Percentiles rank a stretch among this genome's conserved stretches.
These are phyloP conservation scores for silkworm (Bombyx mori) DNA, from an alignment of 1,140 invertebrate species.

Conservation along the genomic window DNA sequence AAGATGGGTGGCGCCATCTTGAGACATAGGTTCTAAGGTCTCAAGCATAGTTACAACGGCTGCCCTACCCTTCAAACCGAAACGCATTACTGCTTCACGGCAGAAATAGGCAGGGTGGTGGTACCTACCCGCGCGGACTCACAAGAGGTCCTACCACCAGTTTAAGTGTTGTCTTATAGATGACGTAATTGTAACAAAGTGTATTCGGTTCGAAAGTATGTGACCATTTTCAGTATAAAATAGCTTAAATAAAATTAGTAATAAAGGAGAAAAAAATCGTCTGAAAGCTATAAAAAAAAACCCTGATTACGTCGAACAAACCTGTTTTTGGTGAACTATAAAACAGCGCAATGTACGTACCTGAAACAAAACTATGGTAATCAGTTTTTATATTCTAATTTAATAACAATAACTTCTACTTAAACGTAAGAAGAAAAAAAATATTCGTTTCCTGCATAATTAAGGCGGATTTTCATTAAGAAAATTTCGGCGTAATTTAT, in stretches of 20 bases:
- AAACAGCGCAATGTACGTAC: conserved; percentile 12
- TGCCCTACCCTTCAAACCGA: no score
- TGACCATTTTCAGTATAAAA: background rate
- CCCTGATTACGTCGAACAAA: background rate
- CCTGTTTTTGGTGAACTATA: background rate
- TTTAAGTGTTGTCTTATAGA: no score
- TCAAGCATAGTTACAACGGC: no score
- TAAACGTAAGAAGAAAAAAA: background rate
- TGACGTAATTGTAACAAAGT: no score
- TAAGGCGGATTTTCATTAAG: conserved; percentile 14
- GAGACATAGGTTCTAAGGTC: no score
- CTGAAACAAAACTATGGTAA: conserved; percentile 15
- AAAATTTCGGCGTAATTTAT: conserved; percentile 11
- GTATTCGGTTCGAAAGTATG: no score
- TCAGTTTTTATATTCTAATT: conserved; percentile 1
- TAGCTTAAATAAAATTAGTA: background rate
- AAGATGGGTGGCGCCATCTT: no score
- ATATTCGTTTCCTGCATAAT: conserved; percentile 11
- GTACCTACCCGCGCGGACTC: no score
- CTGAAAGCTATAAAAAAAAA: background rate
- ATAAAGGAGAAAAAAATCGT: background rate
- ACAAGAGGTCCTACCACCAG: no score
- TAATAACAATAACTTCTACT: conserved; percentile 5
- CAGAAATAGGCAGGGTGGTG: no score
- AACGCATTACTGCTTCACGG: no score